Base-by-base conservation (phyloP, 2,888 invertebrate species). In the Leptogaster cylindrica region DNA sequence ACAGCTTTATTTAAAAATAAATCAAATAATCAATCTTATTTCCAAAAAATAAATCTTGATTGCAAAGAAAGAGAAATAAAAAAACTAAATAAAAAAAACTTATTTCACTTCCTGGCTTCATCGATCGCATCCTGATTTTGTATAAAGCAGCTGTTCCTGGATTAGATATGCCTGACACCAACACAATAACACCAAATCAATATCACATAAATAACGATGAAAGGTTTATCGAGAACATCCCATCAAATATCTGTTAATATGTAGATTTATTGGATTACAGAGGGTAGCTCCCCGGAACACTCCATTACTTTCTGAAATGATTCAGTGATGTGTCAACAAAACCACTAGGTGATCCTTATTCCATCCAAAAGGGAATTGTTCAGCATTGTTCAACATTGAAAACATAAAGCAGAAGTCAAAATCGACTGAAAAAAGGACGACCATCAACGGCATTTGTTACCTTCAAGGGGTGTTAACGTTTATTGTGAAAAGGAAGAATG, bases 241-340 rank as follows among this genome's bases (percentile, higher is more conserved):
- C 25, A 58, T 58, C 58, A 39, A 25, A 23, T 16, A 58, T 12
- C 58, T 58, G 25, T 25, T 58, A 41, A 58, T 58, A 58, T 58
- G 58, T 36, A 58, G 58, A 58, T 58, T 58, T 58, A 58, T 52
- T 14, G 14, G 18, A 33, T 20, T 36, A 18, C 2, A 18, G 20
- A 6, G 16, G 12, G 28, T 7, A 10, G 16, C 48, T 3, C 46
- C 12, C 27, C 44, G 48, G 16, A 23, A 65, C 65, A 50, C 65
- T 36, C 51, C 65, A 65, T 65, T 65, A 65, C 51, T 27, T 25
- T 33, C 36, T 12, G 44, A 65, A 46, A 36, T 48, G 39, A 51
- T 18, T 20, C 50, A n/a, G 3, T 12, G 12, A 63, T n/a, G 18
- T 63, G 44, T 63, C 46, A 65, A 48, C 50, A 36, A 65, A 65